Percentiles rank a stretch among this genome's conserved stretches.
Evolutionary conservation across 2,888 invertebrate species (phyloP).

Genomic region (Scelioninae gen. 1): DNA sequence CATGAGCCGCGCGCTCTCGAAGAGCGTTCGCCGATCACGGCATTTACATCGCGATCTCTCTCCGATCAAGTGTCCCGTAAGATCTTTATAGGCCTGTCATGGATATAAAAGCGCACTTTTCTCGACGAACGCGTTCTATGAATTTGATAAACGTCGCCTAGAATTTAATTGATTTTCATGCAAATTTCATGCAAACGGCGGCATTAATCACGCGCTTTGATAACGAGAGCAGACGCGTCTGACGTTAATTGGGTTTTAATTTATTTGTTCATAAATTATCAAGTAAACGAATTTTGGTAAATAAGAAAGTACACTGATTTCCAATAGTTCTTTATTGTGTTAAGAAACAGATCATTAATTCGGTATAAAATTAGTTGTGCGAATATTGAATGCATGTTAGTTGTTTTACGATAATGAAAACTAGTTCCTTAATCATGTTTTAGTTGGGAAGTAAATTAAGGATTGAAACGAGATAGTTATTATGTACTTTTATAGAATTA

Average conservation of each 20-base stretch:
- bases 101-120: slow-evolving; percentile 73
- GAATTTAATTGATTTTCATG: slow-evolving; percentile 63
- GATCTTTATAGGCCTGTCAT: slow-evolving; percentile 77
- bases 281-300: neutral
- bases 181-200: slow-evolving; percentile 45
- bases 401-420: too few relatives aligned
- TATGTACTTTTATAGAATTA: too few relatives aligned
- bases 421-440: too few relatives aligned
- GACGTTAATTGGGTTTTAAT: slow-evolving; percentile 30
- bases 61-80: slow-evolving; percentile 72
- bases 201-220: slow-evolving; percentile 31
- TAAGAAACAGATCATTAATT: too few relatives aligned
- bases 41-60: slow-evolving; percentile 65
- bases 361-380: too few relatives aligned
- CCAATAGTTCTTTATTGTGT: too few relatives aligned
- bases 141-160: slow-evolving; percentile 57
- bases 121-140: slow-evolving; percentile 55
- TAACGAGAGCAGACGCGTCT: slow-evolving; percentile 14
- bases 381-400: too few relatives aligned
- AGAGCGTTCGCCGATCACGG: slow-evolving; percentile 62
- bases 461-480: too few relatives aligned
- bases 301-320: too few relatives aligned
- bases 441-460: too few relatives aligned
- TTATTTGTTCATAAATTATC: slow-evolving; percentile 23
- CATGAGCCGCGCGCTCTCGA: slow-evolving; percentile 78